Conservation (phyloP, 2,888 invertebrate genomes). For the Cosmorhoe ocellata region DNA sequence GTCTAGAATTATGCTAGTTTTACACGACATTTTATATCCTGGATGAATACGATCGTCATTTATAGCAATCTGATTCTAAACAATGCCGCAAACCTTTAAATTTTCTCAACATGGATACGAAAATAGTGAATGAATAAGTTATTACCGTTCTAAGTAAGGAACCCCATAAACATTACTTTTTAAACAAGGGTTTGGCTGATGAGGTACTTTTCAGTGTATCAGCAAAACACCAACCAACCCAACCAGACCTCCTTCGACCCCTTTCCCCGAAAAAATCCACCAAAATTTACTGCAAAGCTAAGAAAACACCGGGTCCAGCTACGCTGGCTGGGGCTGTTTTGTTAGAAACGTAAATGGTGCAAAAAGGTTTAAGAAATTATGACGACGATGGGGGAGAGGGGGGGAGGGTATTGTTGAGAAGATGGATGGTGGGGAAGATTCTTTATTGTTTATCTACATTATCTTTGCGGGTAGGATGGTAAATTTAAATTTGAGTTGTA, state of each 20-base stretch:
- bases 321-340: conserved; percentile 45
- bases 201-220: conserved; percentile 33
- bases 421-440: conserved; percentile 41
- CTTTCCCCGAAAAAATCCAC: conserved; percentile 26
- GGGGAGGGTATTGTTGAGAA: conserved; percentile 36
- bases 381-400: conserved; percentile 40
- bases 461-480: conserved; percentile 32
- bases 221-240: conserved; percentile 39
- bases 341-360: conserved; percentile 50
- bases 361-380: conserved; percentile 53
- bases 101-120: too few relatives aligned
- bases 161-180: conserved; percentile 11
- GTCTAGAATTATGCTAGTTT: too few relatives aligned
- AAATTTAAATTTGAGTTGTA: conserved; percentile 9
- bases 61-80: too few relatives aligned
- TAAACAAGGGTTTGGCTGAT: conserved; percentile 30
- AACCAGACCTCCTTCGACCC: conserved; percentile 26
- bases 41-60: too few relatives aligned
- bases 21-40: too few relatives aligned
- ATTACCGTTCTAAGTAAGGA: too few relatives aligned
- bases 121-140: too few relatives aligned
- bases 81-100: too few relatives aligned
- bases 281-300: conserved; percentile 20
- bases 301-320: conserved; percentile 38
- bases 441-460: conserved; percentile 32